Base-by-base conservation (phyloP, 2,797 vertebrate species). In the Eulemur coronatus region DNA sequence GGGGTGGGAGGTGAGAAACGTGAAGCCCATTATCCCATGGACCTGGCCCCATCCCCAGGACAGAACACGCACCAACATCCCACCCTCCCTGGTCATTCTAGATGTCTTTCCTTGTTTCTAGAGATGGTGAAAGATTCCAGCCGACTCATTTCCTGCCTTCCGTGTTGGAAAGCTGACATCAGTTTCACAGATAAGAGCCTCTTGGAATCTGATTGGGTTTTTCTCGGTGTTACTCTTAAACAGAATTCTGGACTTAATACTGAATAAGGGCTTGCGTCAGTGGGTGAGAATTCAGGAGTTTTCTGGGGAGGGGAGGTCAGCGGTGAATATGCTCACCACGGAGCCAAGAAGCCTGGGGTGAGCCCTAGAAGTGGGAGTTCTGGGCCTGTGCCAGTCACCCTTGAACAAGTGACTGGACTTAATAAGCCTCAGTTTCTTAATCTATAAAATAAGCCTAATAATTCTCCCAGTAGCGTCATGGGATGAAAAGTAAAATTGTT, bases 271-370 rank as follows among this genome's bases (percentile, higher is more conserved):
- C 50, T 28, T 22, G 2, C 9, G 3, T 28, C 6, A 14, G 15
- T 70, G 33, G 12, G 7, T 4, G 8, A 33, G 30, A 50, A 24
- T 17, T 6, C 13, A 59, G 33, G 13, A 7, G 43, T 13, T 28
- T 22, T 15, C 3, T 2, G 12, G 69, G 18, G 30, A 73, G 26
- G 75, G n/a, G 9, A 78, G 15, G 33, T 50, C 20, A 0, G 17
- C 0, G 4, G 30, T 5, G 7, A 50, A 52, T 30, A 33, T 41
- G 30, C 14, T 69, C 22, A 1, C 0, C 0, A 13, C 10, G 15
- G 14, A 72, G 15, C 14, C n/a, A 52, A 57, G 35, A 61, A 50
- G 1, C 20, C 59, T 12, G 15, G 7, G 0, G 1, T 0, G 41
- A 61, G n/a, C 57, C 46, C 20, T 0, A 1, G 14, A 17, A 17